Percentiles rank a stretch among this genome's conserved stretches.
These are phyloP conservation scores for Nemapogon koenigi DNA, from an alignment of 2,888 invertebrate species.

Conservation along the genomic window DNA sequence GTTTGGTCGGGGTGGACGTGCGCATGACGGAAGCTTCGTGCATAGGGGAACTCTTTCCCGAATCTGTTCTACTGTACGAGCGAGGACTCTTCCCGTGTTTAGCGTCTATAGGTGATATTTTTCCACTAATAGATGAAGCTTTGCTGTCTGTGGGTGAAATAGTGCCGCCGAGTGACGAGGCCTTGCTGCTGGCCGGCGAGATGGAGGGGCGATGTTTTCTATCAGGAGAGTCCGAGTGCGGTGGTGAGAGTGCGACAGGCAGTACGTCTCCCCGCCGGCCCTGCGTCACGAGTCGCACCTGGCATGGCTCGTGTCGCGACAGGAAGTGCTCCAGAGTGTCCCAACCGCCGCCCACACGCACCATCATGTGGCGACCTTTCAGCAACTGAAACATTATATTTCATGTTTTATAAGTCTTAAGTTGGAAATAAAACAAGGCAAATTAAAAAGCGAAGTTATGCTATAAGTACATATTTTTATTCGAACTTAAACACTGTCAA, in stretches of 20 bases:
- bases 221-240: slow-evolving; percentile 15
- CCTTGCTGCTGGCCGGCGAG: slow-evolving; percentile 11
- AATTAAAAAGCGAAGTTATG: no score
- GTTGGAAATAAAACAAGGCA: background rate
- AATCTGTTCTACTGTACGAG: slow-evolving; percentile 25
- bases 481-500: no score
- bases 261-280: slow-evolving; percentile 34
- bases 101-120: slow-evolving; percentile 26
- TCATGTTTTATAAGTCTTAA: background rate
- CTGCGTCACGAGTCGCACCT: slow-evolving; percentile 68
- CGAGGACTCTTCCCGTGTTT: slow-evolving; percentile 24
- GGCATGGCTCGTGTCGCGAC: slow-evolving; percentile 85
- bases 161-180: slow-evolving; percentile 9
- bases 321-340: slow-evolving; percentile 93
- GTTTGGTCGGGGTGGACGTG: slow-evolving; percentile 35
- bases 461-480: no score
- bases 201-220: slow-evolving; percentile 10
- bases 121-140: slow-evolving; percentile 35
- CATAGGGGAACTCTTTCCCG: slow-evolving; percentile 22
- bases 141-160: slow-evolving; percentile 32
- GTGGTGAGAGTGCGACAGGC: slow-evolving; percentile 30
- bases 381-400: slow-evolving; percentile 67
- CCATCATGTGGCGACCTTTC: slow-evolving; percentile 95
- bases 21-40: slow-evolving; percentile 18
- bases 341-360: slow-evolving; percentile 93